Evolutionary conservation across 2,797 vertebrate genomes (phyloP), one percentile per base, ranked within the genome.

Genomic region (Cottoperca gobio): DNA sequence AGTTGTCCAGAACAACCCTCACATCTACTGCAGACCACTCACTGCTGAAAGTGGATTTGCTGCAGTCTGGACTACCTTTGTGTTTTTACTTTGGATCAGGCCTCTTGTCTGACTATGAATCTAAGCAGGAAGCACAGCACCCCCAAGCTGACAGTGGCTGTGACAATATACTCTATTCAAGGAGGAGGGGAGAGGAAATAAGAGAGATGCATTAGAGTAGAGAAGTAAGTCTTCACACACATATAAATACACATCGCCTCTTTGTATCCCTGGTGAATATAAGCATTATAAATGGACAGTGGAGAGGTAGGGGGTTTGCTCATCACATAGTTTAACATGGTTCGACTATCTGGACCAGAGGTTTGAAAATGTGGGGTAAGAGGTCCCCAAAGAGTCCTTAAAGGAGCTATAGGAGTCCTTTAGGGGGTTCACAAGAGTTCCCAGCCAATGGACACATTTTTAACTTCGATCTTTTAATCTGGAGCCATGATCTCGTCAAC

Each of bases 21-120:
- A 79, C n/a, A 37, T 76, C 74, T 11, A 48, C 76, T 65, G 67
- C 17, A 45, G 23, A 73, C 45, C 55, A 1, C 24, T 66, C 26
- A 0, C 21, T 43, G 53, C 43, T 61, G 35, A 65, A 43, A 12
- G 8, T 23, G 5, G 8, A 31, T 54, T 42, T 37, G 16, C n/a
- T 48, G 40, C 42, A 42, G 26, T 50, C 26, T 31, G 37, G 61
- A 19, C 8, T 16, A 12, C 33, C 33, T 50, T 23, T 53, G 16
- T 35, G 28, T 24, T 21, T 9, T 40, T 48, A 5, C 8, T 48
- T 59, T 42, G 21, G 49, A 23, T 55, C 26, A 16, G 37, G 52
- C 11, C 5, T 50, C 46, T 40, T 26, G 45, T 26, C 6, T 59
- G 52, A 21, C 43, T 23, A 5, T 35, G 4, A 43, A 62, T 58